Evolutionary conservation across 2,113 vertebrate species (phyloP).

Genomic region (Cochlearius cochlearius): DNA sequence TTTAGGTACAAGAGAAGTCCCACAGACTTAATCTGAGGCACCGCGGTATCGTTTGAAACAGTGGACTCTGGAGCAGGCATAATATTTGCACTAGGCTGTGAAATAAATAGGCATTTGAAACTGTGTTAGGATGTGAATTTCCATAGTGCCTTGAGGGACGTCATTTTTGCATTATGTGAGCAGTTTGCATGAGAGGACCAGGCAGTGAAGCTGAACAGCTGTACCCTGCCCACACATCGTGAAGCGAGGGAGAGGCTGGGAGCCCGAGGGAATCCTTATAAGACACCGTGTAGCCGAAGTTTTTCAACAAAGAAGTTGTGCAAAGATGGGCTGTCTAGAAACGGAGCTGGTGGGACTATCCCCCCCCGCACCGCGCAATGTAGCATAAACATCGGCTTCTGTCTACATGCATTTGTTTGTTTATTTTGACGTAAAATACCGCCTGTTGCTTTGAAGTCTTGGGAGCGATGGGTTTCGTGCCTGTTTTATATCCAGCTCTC

Average conservation of each 20-base stretch:
- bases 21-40: neutral
- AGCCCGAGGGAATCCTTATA: conserved; percentile 24
- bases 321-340: neutral
- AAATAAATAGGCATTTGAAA: conserved; percentile 48
- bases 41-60: neutral
- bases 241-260: conserved; percentile 41
- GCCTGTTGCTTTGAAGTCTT: conserved; percentile 49
- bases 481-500: neutral
- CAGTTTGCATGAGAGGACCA: conserved; percentile 48
- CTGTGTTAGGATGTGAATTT: conserved; percentile 42
- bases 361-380: rapidly evolving
- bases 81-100: conserved; percentile 11
- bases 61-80: neutral
- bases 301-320: conserved; percentile 34
- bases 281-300: neutral
- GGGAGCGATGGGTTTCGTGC: neutral
- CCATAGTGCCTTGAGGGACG: conserved; percentile 45
- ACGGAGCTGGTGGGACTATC: neutral
- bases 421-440: neutral
- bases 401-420: conserved; percentile 1
- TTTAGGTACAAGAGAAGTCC: neutral
- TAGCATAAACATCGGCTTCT: conserved; percentile 22
- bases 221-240: conserved; percentile 60
- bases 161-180: conserved; percentile 36
- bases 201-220: conserved; percentile 46